phyloP scores from a whole-genome alignment of 2,888 invertebrate genomes.

The Drosophila dives region DNA sequence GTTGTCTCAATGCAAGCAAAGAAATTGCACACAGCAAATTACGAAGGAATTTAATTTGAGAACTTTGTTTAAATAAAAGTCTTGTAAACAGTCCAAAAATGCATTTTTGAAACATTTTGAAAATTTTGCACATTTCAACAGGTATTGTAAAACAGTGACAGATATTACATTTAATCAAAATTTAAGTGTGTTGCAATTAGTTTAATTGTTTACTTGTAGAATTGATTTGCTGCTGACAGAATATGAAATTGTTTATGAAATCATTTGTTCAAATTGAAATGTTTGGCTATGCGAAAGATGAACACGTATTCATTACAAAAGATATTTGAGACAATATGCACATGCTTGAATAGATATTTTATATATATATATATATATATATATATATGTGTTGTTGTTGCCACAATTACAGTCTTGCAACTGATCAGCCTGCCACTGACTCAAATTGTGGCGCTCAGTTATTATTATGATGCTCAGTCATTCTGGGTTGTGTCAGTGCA shows the following conservation, averaged over 20 bases:
- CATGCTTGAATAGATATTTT: background rate
- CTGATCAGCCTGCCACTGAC: background rate
- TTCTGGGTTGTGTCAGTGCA: constrained; percentile 42
- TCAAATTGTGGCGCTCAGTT: constrained; percentile 2
- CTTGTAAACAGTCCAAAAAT: background rate
- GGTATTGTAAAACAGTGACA: constrained; percentile 4
- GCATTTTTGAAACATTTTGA: background rate
- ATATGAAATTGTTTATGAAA: background rate
- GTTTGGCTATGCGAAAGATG: background rate
- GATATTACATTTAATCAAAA: constrained; percentile 1
- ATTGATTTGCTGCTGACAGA: background rate
- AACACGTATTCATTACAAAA: background rate
- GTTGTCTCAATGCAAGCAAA: background rate
- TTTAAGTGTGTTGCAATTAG: background rate
- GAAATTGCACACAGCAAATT: background rate
- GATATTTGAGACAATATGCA: background rate
- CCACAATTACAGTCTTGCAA: background rate
- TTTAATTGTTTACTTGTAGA: background rate
- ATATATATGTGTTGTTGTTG: no score
- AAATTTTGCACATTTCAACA: background rate
- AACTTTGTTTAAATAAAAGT: background rate
- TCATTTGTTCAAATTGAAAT: background rate
- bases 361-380: background rate
- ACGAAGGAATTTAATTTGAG: background rate
- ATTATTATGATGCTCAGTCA: constrained; percentile 38